Percentiles rank a stretch among this genome's conserved stretches.
Conservation (phyloP, 2,797 vertebrate genomes). For the Lycodopsis pacificus region DNA sequence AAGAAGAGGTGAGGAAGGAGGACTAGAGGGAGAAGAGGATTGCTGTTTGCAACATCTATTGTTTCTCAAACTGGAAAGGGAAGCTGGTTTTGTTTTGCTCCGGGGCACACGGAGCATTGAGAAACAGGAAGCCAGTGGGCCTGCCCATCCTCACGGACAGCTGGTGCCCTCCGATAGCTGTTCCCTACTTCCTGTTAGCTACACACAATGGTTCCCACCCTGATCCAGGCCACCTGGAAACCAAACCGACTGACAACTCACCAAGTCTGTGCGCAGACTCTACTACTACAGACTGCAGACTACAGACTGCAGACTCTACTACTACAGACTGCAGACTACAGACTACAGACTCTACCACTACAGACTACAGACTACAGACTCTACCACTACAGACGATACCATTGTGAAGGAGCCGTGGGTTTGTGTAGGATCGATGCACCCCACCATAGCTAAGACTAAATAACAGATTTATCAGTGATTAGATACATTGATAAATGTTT, state of each 20-base stretch:
- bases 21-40: constrained; percentile 13
- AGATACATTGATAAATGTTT: background rate
- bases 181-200: constrained; percentile 74
- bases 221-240: constrained; percentile 58
- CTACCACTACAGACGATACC: too few relatives aligned
- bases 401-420: background rate
- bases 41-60: constrained; percentile 66
- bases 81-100: constrained; percentile 77
- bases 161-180: constrained; percentile 81
- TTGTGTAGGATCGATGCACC: background rate
- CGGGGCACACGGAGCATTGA: constrained; percentile 58
- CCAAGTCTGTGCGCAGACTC: background rate
- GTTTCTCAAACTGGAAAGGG: constrained; percentile 75
- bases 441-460: background rate
- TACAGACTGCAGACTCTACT: background rate
- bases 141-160: constrained; percentile 81
- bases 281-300: too few relatives aligned
- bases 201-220: constrained; percentile 72
- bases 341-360: too few relatives aligned
- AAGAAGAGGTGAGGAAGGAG: constrained; percentile 23
- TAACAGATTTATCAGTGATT: background rate
- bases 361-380: background rate
- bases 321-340: too few relatives aligned
- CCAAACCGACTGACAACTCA: constrained; percentile 26
- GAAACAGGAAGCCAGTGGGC: constrained; percentile 80